phyloP scores from a whole-genome alignment of 2,888 invertebrate species.

The Pachliopta kotzebuea region DNA sequence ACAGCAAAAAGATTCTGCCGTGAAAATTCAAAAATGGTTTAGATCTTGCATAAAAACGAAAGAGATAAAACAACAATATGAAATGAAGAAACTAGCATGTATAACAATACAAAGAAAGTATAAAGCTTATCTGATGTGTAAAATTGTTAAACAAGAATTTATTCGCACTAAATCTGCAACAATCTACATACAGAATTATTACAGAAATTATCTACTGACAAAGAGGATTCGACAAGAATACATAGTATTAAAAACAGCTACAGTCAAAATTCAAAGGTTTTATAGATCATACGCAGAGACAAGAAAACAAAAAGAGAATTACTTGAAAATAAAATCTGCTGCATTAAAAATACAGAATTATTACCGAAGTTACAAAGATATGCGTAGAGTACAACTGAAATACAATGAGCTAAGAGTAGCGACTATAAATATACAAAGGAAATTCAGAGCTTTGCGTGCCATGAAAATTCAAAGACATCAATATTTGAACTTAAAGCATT shows the following conservation, averaged over 20 bases:
- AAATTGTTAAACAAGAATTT: constrained; percentile 54
- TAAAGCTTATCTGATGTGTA: constrained; percentile 52
- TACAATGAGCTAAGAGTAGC: constrained; percentile 61
- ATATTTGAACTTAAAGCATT: constrained; percentile 50
- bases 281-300: constrained; percentile 51
- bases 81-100: constrained; percentile 53
- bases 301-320: constrained; percentile 42
- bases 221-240: constrained; percentile 49
- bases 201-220: constrained; percentile 53
- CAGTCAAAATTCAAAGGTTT: constrained; percentile 46
- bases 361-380: constrained; percentile 48
- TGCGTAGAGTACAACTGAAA: constrained; percentile 43
- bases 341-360: constrained; percentile 46
- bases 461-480: constrained; percentile 56
- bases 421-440: constrained; percentile 60
- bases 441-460: constrained; percentile 50
- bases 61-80: constrained; percentile 46
- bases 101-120: constrained; percentile 68
- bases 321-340: constrained; percentile 42
- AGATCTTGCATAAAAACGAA: constrained; percentile 49
- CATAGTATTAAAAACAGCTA: constrained; percentile 45
- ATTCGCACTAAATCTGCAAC: constrained; percentile 54
- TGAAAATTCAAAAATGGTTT: constrained; percentile 72
- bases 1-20: constrained; percentile 49
- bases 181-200: constrained; percentile 57